A percentile compares a stretch with the other conserved stretches of the same genome.
Evolutionary conservation across 2,888 invertebrate genomes (phyloP).

Genomic region (Eucera pruinosa): DNA sequence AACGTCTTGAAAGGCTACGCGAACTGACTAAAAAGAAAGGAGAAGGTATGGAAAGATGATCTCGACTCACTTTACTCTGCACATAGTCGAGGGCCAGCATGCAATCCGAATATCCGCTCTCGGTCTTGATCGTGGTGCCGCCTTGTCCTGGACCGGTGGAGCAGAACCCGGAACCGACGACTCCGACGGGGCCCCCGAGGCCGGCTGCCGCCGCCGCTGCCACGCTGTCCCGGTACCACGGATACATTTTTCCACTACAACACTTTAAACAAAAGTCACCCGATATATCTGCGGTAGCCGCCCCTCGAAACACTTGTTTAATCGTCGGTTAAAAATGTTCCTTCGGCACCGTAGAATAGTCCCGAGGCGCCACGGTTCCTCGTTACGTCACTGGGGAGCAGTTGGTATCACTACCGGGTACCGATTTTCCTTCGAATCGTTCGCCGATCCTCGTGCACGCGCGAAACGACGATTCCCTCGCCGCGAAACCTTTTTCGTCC

Average conservation of each 20-base stretch:
- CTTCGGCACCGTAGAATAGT: constrained; percentile 13
- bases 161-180: constrained; percentile 85
- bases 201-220: constrained; percentile 86
- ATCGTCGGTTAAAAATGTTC: neutral
- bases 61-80: constrained; percentile 87
- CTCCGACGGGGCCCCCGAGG: constrained; percentile 83
- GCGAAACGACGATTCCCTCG: too few species aligned
- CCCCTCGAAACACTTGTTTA: too few species aligned
- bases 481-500: too few species aligned
- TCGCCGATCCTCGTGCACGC: too few species aligned
- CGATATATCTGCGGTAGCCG: neutral
- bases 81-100: constrained; percentile 89
- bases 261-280: constrained; percentile 26
- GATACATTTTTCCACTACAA: constrained; percentile 85
- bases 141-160: constrained; percentile 84
- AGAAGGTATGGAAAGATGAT: too few species aligned
- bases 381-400: constrained; percentile 38
- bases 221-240: constrained; percentile 87
- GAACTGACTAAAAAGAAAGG: too few species aligned
- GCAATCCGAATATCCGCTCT: constrained; percentile 89
- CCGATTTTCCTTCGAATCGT: neutral
- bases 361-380: constrained; percentile 38
- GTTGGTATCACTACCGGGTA: neutral
- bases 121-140: constrained; percentile 87
- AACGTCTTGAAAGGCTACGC: too few species aligned